Evolutionary conservation across 2,888 invertebrate species (phyloP).

Genomic region (Helobdella robusta): DNA sequence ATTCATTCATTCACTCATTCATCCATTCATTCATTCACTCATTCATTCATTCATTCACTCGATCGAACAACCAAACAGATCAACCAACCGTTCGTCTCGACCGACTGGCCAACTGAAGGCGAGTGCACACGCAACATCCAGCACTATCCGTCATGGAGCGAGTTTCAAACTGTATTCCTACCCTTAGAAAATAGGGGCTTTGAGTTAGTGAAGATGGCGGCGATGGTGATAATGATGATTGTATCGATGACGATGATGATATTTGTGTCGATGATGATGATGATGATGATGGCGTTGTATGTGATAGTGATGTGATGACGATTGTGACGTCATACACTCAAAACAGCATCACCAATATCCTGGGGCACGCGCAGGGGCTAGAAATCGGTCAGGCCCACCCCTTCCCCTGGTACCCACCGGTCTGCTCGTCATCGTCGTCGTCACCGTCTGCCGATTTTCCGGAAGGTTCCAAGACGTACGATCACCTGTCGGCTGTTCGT

Average conservation of each 20-base stretch:
- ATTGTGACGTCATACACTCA: not conserved
- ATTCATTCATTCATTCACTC: too few species aligned
- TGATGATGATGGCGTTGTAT: too few species aligned
- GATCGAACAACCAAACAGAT: not conserved
- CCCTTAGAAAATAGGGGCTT: constrained; percentile 70
- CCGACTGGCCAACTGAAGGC: constrained; percentile 50
- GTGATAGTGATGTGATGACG: not conserved
- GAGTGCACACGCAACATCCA: constrained; percentile 47
- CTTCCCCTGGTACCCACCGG: constrained; percentile 69
- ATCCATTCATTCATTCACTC: too few species aligned
- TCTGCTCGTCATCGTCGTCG: constrained; percentile 51
- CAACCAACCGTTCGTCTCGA: constrained; percentile 35
- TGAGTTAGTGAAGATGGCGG: too few species aligned
- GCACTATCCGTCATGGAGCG: constrained; percentile 44
- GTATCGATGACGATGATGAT: too few species aligned
- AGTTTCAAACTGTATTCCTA: constrained; percentile 61
- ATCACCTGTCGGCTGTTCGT: constrained; percentile 44
- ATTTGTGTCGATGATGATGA: too few species aligned
- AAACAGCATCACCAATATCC: constrained; percentile 51
- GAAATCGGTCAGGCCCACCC: constrained; percentile 58
- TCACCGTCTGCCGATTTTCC: constrained; percentile 38
- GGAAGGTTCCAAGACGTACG: constrained; percentile 40
- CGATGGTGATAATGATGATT: too few species aligned
- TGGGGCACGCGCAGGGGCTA: constrained; percentile 60
- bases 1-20: too few species aligned